Percentiles rank a stretch among this genome's conserved stretches.
These are phyloP conservation scores for Montipora efflorescens DNA, from an alignment of 64 coral and sea anemone species.

Conservation along the genomic window DNA sequence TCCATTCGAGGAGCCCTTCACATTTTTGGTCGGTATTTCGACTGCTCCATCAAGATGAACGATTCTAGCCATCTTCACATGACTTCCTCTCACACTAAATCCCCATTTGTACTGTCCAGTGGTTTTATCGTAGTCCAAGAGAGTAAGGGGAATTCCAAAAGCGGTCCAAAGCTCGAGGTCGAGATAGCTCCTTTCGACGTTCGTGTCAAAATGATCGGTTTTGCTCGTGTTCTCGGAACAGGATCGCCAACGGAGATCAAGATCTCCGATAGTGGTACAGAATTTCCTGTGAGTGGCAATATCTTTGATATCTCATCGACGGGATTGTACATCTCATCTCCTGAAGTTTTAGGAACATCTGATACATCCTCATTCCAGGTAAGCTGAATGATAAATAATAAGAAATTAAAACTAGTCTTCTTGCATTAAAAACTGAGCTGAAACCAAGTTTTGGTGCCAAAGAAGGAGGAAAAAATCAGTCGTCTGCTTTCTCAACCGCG, in stretches of 20 bases:
- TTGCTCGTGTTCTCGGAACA: conserved; percentile 83
- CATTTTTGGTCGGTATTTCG: conserved; percentile 62
- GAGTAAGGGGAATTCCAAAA: conserved; percentile 66
- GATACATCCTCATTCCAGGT: conserved; percentile 66
- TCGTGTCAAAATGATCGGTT: conserved; percentile 72
- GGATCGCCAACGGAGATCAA: conserved; percentile 77
- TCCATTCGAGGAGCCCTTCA: conserved; percentile 53
- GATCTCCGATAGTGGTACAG: conserved; percentile 84
- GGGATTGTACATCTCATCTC: conserved; percentile 82
- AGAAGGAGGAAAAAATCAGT: too few species aligned
- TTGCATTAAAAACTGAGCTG: too few species aligned
- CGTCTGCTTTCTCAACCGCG: too few species aligned
- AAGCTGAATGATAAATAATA: not conserved
- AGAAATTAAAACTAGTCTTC: too few species aligned
- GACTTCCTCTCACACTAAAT: conserved; percentile 24
- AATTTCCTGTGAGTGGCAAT: conserved; percentile 84
- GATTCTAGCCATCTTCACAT: conserved; percentile 29
- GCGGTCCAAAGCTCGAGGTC: conserved; percentile 77
- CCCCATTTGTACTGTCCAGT: conserved; percentile 72
- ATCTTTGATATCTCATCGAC: conserved; percentile 84
- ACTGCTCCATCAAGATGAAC: conserved; percentile 56
- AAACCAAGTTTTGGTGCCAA: too few species aligned
- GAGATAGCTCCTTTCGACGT: conserved; percentile 76
- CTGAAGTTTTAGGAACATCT: conserved; percentile 70
- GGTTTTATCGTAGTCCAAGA: conserved; percentile 81